Evolutionary conservation across 2,888 invertebrate genomes (phyloP).

Genomic region (Lasioglossum leucozonium): DNA sequence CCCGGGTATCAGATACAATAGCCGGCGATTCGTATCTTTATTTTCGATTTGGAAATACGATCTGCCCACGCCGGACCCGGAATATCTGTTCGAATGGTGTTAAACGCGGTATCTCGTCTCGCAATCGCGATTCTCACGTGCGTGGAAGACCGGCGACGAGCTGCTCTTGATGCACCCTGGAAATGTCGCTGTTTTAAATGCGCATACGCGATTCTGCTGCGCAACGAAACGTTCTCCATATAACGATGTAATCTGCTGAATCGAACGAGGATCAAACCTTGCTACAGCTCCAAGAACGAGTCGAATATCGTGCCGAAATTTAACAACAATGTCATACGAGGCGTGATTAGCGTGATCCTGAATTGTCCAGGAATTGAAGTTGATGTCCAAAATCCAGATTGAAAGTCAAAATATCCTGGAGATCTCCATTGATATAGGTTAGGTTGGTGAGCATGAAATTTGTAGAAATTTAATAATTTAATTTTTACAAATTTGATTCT

Average conservation of each 20-base stretch:
- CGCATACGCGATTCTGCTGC: constrained; percentile 21
- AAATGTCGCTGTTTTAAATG: constrained; percentile 24
- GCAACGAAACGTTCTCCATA: not conserved
- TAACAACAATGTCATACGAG: not conserved
- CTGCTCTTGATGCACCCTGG: not conserved
- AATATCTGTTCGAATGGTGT: constrained; percentile 8
- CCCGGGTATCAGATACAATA: not conserved
- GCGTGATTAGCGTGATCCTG: too few species aligned
- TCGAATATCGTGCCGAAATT: not conserved
- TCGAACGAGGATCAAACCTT: not conserved
- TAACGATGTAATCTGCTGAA: not conserved
- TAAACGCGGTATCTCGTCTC: constrained; percentile 27
- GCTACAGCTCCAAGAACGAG: not conserved
- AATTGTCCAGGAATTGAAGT: too few species aligned
- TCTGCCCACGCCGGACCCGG: not conserved
- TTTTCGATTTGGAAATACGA: constrained; percentile 10
- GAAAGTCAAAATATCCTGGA: too few species aligned
- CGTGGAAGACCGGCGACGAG: not conserved
- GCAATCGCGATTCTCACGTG: constrained; percentile 36
- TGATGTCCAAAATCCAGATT: too few species aligned
- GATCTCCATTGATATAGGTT: too few species aligned
- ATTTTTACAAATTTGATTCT: too few species aligned
- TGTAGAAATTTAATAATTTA: too few species aligned
- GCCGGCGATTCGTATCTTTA: not conserved
- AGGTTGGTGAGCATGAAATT: too few species aligned